Base-by-base conservation (phyloP, 2,797 vertebrate genomes). In the Brachyalestes nurse region DNA sequence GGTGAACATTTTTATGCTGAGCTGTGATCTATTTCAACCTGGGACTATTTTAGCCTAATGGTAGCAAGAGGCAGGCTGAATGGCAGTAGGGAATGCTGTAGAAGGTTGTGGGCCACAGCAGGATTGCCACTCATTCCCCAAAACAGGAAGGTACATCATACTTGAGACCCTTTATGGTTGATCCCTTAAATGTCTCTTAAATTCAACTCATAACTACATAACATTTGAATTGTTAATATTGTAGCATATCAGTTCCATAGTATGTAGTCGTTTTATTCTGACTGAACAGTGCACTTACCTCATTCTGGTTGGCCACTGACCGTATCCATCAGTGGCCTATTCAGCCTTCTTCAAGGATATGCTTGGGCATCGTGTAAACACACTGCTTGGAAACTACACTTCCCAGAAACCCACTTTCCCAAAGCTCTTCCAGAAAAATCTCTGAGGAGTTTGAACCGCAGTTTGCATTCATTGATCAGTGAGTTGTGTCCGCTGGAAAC, bases 381-480 rank as follows among this genome's bases (percentile, higher is more conserved):
- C 12, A 6, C 47, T 38, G 25, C 60, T 34, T 28, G 7, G 8
- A 49, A 57, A 73, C 42, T 10, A 19, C 72, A 57, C 28, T 74
- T 77, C 53, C 28, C 66, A 60, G 78, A 42, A 45, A 28, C 70
- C 60, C 45, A 19, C 28, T 4, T 17, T 64, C 28, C 25, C 2
- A 61, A 53, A 42, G 28, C 16, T 45, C 72, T 61, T 65, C 9
- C 6, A n/a, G 13, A 14, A 5, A 19, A 42, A 47, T 19, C 60
- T 73, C 74, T 60, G 88, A 84, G 83, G 88, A 84, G 88, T 89
- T 95, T 95, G 95, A 93, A 96, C 97, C 96, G 97, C 98, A 98
- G 97, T 99, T 96, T 97, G 95, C 98, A 99, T 98, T 99, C 98
- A 99, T 97, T 95, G 96, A 95, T 97, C 97, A 97, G 96, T 97